Conservation (phyloP, 2,888 invertebrate species). For the Iphiclides podalirius region DNA sequence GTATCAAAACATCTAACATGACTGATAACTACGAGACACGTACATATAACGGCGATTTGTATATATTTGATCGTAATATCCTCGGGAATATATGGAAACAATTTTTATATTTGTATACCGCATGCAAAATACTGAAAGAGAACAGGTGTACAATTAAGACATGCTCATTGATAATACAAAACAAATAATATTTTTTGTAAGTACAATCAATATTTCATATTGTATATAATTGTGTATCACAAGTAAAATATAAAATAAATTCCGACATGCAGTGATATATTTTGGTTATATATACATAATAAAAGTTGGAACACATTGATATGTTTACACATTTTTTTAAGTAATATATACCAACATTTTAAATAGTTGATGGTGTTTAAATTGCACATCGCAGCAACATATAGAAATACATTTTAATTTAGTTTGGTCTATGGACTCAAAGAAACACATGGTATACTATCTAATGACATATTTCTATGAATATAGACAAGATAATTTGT, state of each 20-base stretch:
- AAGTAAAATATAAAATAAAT: neutral
- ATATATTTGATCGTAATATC: too few relatives aligned
- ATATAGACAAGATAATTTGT: too few relatives aligned
- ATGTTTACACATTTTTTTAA: too few relatives aligned
- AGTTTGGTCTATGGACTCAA: too few relatives aligned
- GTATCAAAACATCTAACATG: conserved; percentile 35
- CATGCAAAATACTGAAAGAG: conserved; percentile 59
- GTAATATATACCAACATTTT: too few relatives aligned
- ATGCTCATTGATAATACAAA: conserved; percentile 7
- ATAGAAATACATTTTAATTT: too few relatives aligned
- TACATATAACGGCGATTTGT: neutral
- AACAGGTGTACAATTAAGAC: conserved; percentile 28
- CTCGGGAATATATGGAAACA: conserved; percentile 9
- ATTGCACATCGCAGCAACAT: too few relatives aligned
- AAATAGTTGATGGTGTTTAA: too few relatives aligned
- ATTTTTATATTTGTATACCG: conserved; percentile 5
- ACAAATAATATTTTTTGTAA: neutral
- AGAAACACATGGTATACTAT: too few relatives aligned
- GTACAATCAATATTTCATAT: neutral
- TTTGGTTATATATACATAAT: too few relatives aligned
- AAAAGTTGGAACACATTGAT: too few relatives aligned
- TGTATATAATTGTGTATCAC: neutral
- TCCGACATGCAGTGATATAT: neutral
- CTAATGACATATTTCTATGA: too few relatives aligned
- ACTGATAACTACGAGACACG: conserved; percentile 7